Conservation (phyloP, 2,113 vertebrate species). For the Cercopithecus mona region DNA sequence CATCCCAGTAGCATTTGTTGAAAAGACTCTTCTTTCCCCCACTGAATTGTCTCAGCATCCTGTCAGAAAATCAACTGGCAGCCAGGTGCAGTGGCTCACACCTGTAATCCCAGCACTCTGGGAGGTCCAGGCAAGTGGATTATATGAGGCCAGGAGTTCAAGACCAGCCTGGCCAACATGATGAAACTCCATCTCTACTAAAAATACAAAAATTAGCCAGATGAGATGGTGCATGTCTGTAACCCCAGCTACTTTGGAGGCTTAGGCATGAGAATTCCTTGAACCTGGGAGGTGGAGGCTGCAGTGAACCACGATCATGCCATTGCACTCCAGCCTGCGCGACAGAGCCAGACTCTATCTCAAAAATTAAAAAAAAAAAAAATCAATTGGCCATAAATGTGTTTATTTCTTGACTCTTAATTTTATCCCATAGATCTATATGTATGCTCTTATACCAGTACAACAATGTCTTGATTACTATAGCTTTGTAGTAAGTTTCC, state of each 20-base stretch:
- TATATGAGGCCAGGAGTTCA: background rate
- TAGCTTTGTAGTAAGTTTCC: background rate
- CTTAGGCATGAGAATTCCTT: background rate
- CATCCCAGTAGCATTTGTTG: background rate
- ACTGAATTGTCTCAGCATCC: background rate
- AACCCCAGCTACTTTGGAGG: background rate
- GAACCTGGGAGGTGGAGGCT: background rate
- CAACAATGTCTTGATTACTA: background rate
- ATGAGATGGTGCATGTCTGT: background rate
- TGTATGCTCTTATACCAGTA: background rate
- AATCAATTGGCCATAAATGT: background rate
- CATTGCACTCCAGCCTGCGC: background rate
- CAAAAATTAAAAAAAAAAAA: background rate
- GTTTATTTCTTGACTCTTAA: background rate
- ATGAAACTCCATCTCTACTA: background rate
- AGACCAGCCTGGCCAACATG: background rate
- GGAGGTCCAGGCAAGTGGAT: background rate
- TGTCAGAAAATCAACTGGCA: background rate
- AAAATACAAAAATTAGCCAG: background rate
- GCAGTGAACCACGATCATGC: background rate
- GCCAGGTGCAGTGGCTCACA: background rate
- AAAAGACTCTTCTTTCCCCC: background rate
- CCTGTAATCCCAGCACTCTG: background rate
- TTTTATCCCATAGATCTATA: background rate
- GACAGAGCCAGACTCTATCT: background rate